A percentile compares a stretch with the other conserved stretches of the same genome.
Evolutionary conservation across 2,888 invertebrate species (phyloP).

Genomic region (Chromoteleia sp.): DNA sequence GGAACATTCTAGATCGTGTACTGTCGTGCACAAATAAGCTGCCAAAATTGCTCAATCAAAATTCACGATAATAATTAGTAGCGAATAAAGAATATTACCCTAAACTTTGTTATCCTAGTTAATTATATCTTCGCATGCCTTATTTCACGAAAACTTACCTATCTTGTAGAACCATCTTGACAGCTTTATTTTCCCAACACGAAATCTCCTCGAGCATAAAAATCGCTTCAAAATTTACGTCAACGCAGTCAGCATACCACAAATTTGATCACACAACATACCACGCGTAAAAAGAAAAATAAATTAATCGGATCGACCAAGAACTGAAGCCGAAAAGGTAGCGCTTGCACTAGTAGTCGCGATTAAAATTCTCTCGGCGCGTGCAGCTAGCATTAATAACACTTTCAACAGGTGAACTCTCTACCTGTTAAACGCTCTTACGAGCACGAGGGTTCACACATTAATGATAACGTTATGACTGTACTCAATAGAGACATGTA

Average conservation of each 20-base stretch:
- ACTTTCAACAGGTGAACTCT: conserved; percentile 48
- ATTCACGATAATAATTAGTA: too few species aligned
- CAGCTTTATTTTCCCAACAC: not conserved
- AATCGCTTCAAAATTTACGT: not conserved
- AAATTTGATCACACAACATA: conserved; percentile 3
- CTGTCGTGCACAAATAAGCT: too few species aligned
- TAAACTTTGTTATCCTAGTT: too few species aligned
- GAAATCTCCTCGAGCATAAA: too few species aligned
- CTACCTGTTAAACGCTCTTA: conserved; percentile 22
- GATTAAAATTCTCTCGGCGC: not conserved
- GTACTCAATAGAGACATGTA: conserved; percentile 47
- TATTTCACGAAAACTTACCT: conserved; percentile 38
- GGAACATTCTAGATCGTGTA: too few species aligned
- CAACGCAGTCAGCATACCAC: not conserved
- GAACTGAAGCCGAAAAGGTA: not conserved
- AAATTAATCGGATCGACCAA: too few species aligned
- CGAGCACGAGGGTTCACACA: conserved; percentile 40
- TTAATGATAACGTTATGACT: conserved; percentile 58
- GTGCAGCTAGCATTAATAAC: not conserved
- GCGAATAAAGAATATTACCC: too few species aligned
- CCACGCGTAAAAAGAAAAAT: not conserved
- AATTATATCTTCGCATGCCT: too few species aligned
- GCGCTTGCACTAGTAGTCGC: not conserved
- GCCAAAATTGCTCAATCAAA: too few species aligned
- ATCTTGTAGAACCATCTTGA: conserved; percentile 34